Evolutionary conservation across 2,797 vertebrate species (phyloP).

Genomic region (Eidolon dupreanum): DNA sequence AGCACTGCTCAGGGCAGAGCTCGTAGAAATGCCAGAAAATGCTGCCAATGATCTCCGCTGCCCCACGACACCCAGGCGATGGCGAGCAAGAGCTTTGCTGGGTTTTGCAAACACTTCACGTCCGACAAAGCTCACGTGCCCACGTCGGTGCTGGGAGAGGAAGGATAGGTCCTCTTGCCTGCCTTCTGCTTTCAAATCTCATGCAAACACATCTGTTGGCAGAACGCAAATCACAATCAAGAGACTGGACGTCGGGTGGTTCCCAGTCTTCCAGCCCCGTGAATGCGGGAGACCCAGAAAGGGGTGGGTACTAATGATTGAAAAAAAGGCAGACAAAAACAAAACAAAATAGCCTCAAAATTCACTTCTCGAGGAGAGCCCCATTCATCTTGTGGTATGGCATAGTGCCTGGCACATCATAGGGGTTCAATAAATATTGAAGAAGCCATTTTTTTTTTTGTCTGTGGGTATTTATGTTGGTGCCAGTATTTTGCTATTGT

Average conservation of each 20-base stretch:
- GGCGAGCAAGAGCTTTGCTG: background rate
- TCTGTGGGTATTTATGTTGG: background rate
- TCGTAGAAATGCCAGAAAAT: constrained; percentile 1
- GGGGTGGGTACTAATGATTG: background rate
- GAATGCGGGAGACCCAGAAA: background rate
- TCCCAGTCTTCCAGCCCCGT: background rate
- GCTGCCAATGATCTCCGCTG: background rate
- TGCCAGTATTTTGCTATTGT: background rate
- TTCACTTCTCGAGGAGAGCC: background rate
- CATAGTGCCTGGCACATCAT: background rate
- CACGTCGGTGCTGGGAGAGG: background rate
- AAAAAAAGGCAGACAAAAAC: background rate
- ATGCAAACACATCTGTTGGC: background rate
- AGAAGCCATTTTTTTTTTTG: background rate
- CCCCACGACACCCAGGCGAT: background rate
- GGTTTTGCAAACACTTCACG: background rate
- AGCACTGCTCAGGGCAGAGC: background rate
- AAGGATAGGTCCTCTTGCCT: background rate
- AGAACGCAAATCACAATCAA: background rate
- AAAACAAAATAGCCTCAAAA: background rate
- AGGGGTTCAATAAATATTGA: background rate
- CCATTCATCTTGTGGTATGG: background rate
- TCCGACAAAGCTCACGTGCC: background rate
- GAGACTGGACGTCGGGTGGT: background rate
- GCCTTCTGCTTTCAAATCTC: background rate